Percentiles rank a stretch among this genome's conserved stretches.
Evolutionary conservation across 2,797 vertebrate species (phyloP).

Genomic region (Percopsis omiscomaycus): DNA sequence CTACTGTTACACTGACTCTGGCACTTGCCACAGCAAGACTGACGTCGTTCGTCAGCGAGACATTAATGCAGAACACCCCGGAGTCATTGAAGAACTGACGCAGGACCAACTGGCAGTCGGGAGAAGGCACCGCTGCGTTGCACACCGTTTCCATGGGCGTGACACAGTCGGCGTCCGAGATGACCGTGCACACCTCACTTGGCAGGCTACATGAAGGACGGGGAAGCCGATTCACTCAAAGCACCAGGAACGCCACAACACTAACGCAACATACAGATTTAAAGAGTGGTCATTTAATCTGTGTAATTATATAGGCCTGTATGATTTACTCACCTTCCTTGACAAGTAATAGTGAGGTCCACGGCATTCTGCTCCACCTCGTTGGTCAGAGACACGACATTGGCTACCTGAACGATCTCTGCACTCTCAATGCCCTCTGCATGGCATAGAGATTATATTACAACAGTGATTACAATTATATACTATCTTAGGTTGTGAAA

Average conservation of each 20-base stretch:
- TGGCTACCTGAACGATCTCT: constrained; percentile 86
- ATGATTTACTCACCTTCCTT: constrained; percentile 83
- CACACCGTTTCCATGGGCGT: constrained; percentile 82
- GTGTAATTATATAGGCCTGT: not conserved
- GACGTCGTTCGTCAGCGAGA: constrained; percentile 88
- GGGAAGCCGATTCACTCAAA: no score
- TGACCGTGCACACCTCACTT: constrained; percentile 86
- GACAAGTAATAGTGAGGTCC: constrained; percentile 88
- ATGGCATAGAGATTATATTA: constrained; percentile 6
- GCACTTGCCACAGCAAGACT: constrained; percentile 88
- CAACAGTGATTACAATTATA: not conserved
- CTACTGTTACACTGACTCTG: constrained; percentile 82
- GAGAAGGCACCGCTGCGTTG: constrained; percentile 76
- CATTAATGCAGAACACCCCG: constrained; percentile 91
- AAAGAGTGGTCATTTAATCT: not conserved
- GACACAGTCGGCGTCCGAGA: constrained; percentile 86
- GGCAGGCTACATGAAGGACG: constrained; percentile 77
- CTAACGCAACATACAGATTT: not conserved
- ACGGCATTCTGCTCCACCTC: constrained; percentile 82
- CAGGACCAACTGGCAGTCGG: constrained; percentile 88
- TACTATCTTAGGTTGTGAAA: not conserved
- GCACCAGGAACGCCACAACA: not conserved
- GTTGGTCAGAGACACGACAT: constrained; percentile 60
- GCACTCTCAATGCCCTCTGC: constrained; percentile 92
- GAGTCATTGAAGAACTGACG: constrained; percentile 87